Evolutionary conservation across 2,888 invertebrate species (phyloP).

Genomic region (Tolmerus cingulatus): DNA sequence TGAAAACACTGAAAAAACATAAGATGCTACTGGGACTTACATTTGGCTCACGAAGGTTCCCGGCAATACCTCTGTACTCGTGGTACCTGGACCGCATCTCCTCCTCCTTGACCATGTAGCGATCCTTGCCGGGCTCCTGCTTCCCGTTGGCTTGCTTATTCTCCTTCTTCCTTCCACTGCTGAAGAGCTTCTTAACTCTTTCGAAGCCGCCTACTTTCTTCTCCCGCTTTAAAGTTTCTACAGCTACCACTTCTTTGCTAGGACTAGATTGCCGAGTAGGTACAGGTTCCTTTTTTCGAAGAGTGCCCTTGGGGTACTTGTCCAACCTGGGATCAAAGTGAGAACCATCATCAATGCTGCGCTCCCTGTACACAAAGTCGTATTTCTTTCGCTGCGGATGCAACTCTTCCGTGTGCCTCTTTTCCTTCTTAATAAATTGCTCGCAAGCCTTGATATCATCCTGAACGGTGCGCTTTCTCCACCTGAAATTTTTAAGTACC

Average conservation of each 20-base stretch:
- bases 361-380: conserved; percentile 67
- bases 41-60: conserved; percentile 66
- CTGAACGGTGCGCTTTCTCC: conserved; percentile 65
- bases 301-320: conserved; percentile 66
- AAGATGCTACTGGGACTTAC: conserved; percentile 56
- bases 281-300: conserved; percentile 55
- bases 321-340: conserved; percentile 72
- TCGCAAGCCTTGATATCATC: conserved; percentile 77
- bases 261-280: conserved; percentile 44
- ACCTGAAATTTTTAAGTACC: conserved; percentile 53
- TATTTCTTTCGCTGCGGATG: conserved; percentile 64
- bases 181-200: conserved; percentile 81
- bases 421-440: conserved; percentile 75
- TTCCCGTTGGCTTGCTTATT: conserved; percentile 67
- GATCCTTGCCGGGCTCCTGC: conserved; percentile 58
- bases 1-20: neutral
- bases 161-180: conserved; percentile 73
- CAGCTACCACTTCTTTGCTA: conserved; percentile 41
- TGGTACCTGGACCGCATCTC: conserved; percentile 68
- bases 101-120: conserved; percentile 66
- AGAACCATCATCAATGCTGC: conserved; percentile 73
- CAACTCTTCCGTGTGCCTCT: conserved; percentile 74
- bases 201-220: conserved; percentile 77
- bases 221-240: conserved; percentile 60
- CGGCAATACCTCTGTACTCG: conserved; percentile 64